These are phyloP conservation scores for Oryzias sinensis DNA, from an alignment of 2,797 vertebrate species.

Conservation along the genomic window DNA sequence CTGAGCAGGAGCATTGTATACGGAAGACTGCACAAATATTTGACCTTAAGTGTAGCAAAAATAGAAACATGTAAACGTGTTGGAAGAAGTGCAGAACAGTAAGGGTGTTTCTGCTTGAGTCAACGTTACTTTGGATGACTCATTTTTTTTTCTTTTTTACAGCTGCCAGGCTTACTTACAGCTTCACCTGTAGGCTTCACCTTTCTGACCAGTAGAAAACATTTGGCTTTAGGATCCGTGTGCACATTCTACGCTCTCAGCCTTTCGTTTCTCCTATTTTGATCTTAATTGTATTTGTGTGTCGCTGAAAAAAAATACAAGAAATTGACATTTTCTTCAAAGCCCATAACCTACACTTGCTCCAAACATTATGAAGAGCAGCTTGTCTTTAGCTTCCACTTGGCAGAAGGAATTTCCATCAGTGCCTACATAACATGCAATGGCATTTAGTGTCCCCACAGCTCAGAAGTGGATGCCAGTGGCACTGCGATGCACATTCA, in stretches of 20 bases:
- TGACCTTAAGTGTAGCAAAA: background rate
- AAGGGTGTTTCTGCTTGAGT: too few relatives aligned
- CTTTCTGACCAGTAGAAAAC: too few relatives aligned
- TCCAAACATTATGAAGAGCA: constrained; percentile 56
- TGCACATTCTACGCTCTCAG: too few relatives aligned
- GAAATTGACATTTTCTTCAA: constrained; percentile 35
- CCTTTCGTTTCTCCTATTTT: background rate
- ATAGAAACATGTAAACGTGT: too few relatives aligned
- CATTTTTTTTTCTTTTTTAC: too few relatives aligned
- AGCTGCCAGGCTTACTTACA: too few relatives aligned
- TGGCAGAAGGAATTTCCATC: constrained; percentile 69
- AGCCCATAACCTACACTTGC: constrained; percentile 47
- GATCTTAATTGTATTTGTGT: constrained; percentile 13
- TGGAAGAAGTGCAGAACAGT: too few relatives aligned
- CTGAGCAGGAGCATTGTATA: too few relatives aligned
- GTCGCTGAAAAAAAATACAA: constrained; percentile 23
- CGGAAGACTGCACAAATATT: too few relatives aligned
- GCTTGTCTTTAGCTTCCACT: constrained; percentile 64
- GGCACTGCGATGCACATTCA: constrained; percentile 67
- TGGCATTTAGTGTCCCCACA: constrained; percentile 78
- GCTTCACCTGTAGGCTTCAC: too few relatives aligned
- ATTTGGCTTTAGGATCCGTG: too few relatives aligned
- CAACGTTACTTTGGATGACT: too few relatives aligned
- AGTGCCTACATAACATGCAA: constrained; percentile 64
- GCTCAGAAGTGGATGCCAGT: constrained; percentile 64